Conservation (phyloP, 2,888 invertebrate genomes). For the Cataglyphis albicans region DNA sequence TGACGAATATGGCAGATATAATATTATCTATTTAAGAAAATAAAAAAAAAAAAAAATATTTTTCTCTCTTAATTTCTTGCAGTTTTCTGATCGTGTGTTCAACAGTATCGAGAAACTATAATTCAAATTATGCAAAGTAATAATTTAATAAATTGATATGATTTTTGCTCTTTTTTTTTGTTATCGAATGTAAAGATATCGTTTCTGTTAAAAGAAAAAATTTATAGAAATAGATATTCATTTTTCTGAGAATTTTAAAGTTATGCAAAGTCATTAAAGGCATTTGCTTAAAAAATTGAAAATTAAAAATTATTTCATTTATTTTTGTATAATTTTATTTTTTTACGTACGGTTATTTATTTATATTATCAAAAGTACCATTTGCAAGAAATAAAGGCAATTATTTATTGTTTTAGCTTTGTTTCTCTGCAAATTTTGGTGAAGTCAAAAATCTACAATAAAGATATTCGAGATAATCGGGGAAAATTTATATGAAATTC, state of each 20-base stretch:
- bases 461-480: constrained; percentile 13
- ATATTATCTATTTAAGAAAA: background rate
- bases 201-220: background rate
- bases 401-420: background rate
- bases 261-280: background rate
- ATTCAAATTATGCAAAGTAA: background rate
- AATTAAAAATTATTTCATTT: constrained; percentile 7
- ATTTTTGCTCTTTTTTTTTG: background rate
- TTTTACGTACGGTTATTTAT: constrained; percentile 1
- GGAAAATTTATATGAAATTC: background rate
- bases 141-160: constrained; percentile 4
- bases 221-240: background rate
- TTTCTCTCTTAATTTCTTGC: background rate
- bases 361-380: constrained; percentile 27
- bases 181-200: constrained; percentile 2
- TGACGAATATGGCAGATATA: background rate
- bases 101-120: background rate
- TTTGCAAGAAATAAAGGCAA: background rate
- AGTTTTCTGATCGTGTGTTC: background rate
- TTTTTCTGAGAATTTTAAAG: background rate
- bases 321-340: constrained; percentile 19
- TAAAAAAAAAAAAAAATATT: background rate
- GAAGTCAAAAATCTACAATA: background rate
- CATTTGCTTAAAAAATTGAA: background rate
- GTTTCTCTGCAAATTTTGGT: constrained; percentile 7